Conservation (phyloP, 2,113 vertebrate genomes). For the Hiodon tergisus region DNA sequence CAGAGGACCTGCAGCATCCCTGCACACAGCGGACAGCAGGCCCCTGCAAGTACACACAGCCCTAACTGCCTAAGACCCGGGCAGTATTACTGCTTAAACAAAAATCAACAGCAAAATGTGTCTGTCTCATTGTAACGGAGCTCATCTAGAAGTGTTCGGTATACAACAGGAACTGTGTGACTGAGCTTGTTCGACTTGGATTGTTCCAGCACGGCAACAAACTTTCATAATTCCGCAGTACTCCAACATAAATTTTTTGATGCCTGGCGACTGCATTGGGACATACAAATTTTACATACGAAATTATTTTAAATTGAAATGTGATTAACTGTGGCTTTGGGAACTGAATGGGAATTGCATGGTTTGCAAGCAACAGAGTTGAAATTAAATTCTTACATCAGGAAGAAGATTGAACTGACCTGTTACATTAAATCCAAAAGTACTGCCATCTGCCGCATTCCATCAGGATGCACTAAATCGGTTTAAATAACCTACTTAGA, state of each 20-base stretch:
- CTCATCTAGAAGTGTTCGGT: not conserved
- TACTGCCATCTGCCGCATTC: not conserved
- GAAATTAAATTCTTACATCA: too few species aligned
- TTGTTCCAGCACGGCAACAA: not conserved
- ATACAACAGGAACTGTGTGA: too few species aligned
- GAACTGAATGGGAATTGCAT: not conserved
- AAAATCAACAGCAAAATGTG: too few species aligned
- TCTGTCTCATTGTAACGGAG: too few species aligned
- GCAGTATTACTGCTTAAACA: too few species aligned
- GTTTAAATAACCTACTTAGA: not conserved
- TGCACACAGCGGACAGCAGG: conserved; percentile 91
- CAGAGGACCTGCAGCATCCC: conserved; percentile 89
- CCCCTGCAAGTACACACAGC: conserved; percentile 59
- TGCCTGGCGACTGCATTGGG: not conserved
- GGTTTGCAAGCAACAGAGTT: not conserved
- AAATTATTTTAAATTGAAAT: not conserved
- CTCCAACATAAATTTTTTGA: not conserved
- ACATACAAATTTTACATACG: not conserved
- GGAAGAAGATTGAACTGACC: too few species aligned
- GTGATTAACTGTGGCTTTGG: not conserved
- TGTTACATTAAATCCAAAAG: not conserved
- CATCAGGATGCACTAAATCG: not conserved
- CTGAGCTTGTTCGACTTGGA: too few species aligned
- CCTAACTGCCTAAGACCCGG: not conserved
- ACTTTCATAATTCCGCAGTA: not conserved